Percentiles rank a stretch among this genome's conserved stretches.
Conservation (phyloP, 2,888 invertebrate species). For the Neuroscelio doddi region DNA sequence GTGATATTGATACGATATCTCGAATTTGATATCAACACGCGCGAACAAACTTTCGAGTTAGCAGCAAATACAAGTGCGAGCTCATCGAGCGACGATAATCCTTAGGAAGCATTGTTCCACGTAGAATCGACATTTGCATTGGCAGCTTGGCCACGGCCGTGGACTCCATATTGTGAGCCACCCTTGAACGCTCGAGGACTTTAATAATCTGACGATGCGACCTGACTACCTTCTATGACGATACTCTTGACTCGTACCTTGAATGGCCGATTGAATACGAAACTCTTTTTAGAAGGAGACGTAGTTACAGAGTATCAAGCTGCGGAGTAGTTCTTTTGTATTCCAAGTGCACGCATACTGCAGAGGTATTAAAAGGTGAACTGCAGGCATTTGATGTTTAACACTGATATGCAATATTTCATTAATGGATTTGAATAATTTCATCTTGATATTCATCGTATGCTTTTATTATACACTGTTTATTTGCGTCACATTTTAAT, state of each 20-base stretch:
- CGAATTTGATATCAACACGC: constrained; percentile 56
- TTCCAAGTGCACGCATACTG: constrained; percentile 17
- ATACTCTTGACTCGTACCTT: constrained; percentile 35
- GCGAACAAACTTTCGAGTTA: constrained; percentile 38
- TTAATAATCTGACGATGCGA: constrained; percentile 24
- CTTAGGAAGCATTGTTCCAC: constrained; percentile 26
- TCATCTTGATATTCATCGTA: too few relatives aligned
- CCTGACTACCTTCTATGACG: constrained; percentile 35
- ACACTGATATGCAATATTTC: too few relatives aligned
- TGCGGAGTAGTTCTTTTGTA: constrained; percentile 22
- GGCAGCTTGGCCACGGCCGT: constrained; percentile 15
- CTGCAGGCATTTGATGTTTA: constrained; percentile 7
- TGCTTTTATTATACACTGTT: too few relatives aligned
- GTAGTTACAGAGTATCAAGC: constrained; percentile 29
- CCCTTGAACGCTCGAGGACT: constrained; percentile 37
- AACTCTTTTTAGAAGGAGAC: constrained; percentile 28
- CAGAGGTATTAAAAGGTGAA: constrained; percentile 15
- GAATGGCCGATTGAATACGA: constrained; percentile 35
- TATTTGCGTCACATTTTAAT: too few relatives aligned
- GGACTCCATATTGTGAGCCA: constrained; percentile 16
- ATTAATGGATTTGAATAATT: too few relatives aligned
- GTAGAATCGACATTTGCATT: constrained; percentile 24
- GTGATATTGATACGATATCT: constrained; percentile 52
- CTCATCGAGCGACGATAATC: constrained; percentile 26
- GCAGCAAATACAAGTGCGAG: constrained; percentile 16